Conservation (phyloP, 2,797 vertebrate genomes). For the Onychomys leucogaster region DNA sequence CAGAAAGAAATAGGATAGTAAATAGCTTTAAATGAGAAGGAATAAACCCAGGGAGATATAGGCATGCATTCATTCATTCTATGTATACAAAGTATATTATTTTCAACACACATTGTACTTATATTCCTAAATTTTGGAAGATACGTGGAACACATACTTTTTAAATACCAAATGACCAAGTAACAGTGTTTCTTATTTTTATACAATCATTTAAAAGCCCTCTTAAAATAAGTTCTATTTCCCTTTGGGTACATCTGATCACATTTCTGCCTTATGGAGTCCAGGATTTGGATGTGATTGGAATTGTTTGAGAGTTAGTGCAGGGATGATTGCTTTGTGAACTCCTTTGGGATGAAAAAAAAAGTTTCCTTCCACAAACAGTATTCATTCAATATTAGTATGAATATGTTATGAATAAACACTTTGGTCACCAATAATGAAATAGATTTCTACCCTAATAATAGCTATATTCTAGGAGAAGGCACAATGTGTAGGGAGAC, state of each 20-base stretch:
- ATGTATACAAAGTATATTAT: not conserved
- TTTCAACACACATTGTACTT: not conserved
- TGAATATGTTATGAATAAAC: not conserved
- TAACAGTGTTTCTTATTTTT: not conserved
- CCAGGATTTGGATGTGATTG: not conserved
- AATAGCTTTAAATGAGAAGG: not conserved
- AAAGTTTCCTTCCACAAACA: not conserved
- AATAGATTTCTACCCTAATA: not conserved
- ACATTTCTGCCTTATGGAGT: not conserved
- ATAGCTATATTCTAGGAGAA: not conserved
- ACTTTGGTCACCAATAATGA: not conserved
- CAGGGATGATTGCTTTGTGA: not conserved
- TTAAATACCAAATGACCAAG: not conserved
- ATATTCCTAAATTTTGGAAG: not conserved
- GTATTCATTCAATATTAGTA: not conserved
- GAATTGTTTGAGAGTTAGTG: fast-evolving
- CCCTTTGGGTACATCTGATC: not conserved
- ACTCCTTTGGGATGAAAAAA: not conserved
- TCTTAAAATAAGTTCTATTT: not conserved
- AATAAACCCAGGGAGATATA: not conserved
- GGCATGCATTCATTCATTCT: not conserved
- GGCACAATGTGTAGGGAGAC: not conserved
- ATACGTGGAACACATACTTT: not conserved
- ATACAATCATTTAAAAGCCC: not conserved
- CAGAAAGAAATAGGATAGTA: not conserved